Percentiles rank a stretch among this genome's conserved stretches.
phyloP scores from a whole-genome alignment of 2,113 vertebrate genomes.

The Hippocampus mohnikei region DNA sequence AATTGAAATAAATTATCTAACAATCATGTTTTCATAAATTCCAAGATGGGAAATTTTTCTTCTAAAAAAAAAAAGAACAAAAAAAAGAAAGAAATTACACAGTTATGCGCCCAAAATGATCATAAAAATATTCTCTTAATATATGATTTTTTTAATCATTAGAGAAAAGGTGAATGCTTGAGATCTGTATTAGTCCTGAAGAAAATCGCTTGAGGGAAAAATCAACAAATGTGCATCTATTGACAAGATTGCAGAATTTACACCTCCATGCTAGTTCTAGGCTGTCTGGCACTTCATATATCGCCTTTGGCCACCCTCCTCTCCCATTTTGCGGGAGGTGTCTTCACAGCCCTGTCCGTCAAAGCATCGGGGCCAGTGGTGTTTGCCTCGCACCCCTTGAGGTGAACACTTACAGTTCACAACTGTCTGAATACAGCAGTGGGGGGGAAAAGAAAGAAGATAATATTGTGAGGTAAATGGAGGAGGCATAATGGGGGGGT shows the following conservation, averaged over 20 bases:
- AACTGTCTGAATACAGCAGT: slow-evolving; percentile 17
- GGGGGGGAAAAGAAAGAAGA: slow-evolving; percentile 18
- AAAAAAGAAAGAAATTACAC: no score
- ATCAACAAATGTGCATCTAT: neutral
- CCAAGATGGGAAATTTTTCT: no score
- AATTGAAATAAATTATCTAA: no score
- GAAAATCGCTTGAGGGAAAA: neutral
- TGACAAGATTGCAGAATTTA: slow-evolving; percentile 1
- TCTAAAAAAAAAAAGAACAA: no score
- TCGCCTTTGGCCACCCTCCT: neutral
- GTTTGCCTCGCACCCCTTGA: slow-evolving; percentile 29
- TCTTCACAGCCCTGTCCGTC: slow-evolving; percentile 15
- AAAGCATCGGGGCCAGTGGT: slow-evolving; percentile 7
- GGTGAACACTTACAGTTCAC: slow-evolving; percentile 39
- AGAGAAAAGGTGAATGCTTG: neutral
- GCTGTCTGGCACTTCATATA: slow-evolving; percentile 15
- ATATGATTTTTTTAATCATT: neutral
- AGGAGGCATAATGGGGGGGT: slow-evolving; percentile 5
- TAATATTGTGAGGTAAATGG: slow-evolving; percentile 28
- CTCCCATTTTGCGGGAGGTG: slow-evolving; percentile 1
- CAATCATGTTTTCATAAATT: no score
- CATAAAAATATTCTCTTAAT: neutral
- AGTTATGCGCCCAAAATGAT: neutral
- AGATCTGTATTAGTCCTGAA: neutral
- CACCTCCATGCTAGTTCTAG: slow-evolving; percentile 19